These are phyloP conservation scores for Pelobates fuscus DNA, from an alignment of 2,113 vertebrate species.

Conservation along the genomic window DNA sequence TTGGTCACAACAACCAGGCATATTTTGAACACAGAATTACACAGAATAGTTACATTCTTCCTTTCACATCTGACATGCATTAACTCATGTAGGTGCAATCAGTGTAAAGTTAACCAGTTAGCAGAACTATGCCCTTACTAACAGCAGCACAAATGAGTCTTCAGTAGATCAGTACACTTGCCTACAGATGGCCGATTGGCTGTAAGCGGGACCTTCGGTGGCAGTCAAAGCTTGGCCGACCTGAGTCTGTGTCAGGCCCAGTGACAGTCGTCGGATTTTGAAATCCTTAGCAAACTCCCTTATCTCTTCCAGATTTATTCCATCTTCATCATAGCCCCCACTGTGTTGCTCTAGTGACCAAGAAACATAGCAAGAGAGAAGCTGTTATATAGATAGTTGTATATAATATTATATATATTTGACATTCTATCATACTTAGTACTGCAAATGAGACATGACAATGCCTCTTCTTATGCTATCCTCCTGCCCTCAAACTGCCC, in stretches of 20 bases:
- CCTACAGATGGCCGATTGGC: conserved; percentile 97
- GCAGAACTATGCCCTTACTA: too few species aligned
- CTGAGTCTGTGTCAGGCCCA: conserved; percentile 94
- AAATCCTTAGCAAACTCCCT: conserved; percentile 97
- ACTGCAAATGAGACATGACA: too few species aligned
- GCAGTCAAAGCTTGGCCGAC: conserved; percentile 94
- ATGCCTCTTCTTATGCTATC: too few species aligned
- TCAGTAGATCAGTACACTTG: conserved; percentile 52
- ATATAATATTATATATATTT: too few species aligned
- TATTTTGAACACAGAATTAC: too few species aligned
- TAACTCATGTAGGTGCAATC: background rate
- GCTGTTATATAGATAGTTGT: too few species aligned
- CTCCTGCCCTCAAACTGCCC: too few species aligned
- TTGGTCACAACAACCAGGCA: too few species aligned
- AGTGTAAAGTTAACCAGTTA: background rate
- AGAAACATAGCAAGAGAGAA: background rate
- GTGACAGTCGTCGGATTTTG: conserved; percentile 90
- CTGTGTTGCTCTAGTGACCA: conserved; percentile 75
- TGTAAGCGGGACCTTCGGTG: conserved; percentile 93
- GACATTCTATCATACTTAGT: too few species aligned
- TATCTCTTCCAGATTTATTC: conserved; percentile 95
- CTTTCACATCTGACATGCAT: too few species aligned
- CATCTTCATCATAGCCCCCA: conserved; percentile 76
- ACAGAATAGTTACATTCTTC: too few species aligned
- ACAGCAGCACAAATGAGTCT: too few species aligned